A percentile compares a stretch with the other conserved stretches of the same genome.
Conservation (phyloP, 2,888 invertebrate species). For the Nudaria mundana region DNA sequence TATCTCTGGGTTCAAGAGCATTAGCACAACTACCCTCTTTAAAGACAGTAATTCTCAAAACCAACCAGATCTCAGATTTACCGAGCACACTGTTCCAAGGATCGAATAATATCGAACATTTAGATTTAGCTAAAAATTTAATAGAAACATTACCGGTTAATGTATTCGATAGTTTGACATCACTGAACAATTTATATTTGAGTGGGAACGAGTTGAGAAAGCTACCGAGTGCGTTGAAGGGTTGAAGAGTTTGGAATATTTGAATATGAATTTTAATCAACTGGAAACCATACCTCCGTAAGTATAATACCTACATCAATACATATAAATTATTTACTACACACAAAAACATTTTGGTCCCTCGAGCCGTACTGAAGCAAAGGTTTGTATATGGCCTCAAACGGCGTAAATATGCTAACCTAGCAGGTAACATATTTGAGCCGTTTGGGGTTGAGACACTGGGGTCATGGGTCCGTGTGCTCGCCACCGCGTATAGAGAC, state of each 20-base stretch:
- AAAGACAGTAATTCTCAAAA: not conserved
- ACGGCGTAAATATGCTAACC: no score
- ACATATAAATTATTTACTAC: no score
- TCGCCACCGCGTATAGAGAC: no score
- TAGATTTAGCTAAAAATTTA: not conserved
- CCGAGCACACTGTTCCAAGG: not conserved
- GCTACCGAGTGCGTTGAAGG: constrained; percentile 4
- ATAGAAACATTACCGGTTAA: constrained; percentile 7
- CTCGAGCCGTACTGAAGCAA: no score
- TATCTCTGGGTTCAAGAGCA: not conserved
- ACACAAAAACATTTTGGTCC: no score
- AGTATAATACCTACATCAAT: no score
- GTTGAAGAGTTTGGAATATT: constrained; percentile 8
- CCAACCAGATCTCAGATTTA: no score
- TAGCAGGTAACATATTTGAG: no score
- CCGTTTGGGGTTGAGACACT: no score
- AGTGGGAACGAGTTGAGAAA: constrained; percentile 13
- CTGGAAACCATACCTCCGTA: constrained; percentile 20
- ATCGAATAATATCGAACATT: constrained; percentile 2
- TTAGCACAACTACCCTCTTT: constrained; percentile 10
- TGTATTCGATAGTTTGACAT: constrained; percentile 6
- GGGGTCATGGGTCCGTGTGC: no score
- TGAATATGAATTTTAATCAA: constrained; percentile 17
- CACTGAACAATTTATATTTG: constrained; percentile 22
- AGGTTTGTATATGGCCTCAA: no score